These are phyloP conservation scores for Drosophila macrospina DNA, from an alignment of 2,888 invertebrate species.

Conservation along the genomic window DNA sequence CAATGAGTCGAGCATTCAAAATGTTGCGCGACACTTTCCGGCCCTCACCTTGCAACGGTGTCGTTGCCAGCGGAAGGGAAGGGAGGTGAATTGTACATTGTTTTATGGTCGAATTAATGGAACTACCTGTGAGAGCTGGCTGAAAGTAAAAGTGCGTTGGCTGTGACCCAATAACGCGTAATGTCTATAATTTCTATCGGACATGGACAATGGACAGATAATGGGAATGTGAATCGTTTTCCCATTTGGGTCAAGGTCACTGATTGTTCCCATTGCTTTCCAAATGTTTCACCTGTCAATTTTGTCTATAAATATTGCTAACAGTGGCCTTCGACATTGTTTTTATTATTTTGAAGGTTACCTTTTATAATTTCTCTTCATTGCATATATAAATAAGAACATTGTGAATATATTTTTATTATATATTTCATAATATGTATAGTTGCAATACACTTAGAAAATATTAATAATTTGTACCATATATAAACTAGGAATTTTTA, in stretches of 20 bases:
- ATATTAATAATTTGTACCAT: no score
- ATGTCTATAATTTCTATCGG: conserved; percentile 33
- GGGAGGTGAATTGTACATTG: conserved; percentile 19
- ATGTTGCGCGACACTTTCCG: conserved; percentile 41
- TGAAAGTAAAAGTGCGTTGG: conserved; percentile 64
- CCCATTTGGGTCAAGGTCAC: conserved; percentile 45
- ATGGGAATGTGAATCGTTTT: conserved; percentile 10
- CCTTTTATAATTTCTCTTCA: background rate
- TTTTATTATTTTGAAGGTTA: background rate
- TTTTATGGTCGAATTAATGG: conserved; percentile 63
- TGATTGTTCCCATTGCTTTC: conserved; percentile 12
- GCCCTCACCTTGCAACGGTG: conserved; percentile 3
- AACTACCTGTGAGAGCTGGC: conserved; percentile 64
- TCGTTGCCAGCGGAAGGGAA: background rate
- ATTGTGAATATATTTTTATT: background rate
- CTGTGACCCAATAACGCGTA: conserved; percentile 72
- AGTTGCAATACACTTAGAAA: no score
- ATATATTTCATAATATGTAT: no score
- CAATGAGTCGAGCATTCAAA: conserved; percentile 54
- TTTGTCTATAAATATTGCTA: conserved; percentile 19
- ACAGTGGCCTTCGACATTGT: conserved; percentile 7
- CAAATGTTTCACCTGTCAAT: conserved; percentile 43
- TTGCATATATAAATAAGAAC: background rate
- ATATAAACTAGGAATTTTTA: no score
- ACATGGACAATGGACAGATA: conserved; percentile 28